phyloP scores from a whole-genome alignment of 2,797 vertebrate species.

The Morelia viridis region DNA sequence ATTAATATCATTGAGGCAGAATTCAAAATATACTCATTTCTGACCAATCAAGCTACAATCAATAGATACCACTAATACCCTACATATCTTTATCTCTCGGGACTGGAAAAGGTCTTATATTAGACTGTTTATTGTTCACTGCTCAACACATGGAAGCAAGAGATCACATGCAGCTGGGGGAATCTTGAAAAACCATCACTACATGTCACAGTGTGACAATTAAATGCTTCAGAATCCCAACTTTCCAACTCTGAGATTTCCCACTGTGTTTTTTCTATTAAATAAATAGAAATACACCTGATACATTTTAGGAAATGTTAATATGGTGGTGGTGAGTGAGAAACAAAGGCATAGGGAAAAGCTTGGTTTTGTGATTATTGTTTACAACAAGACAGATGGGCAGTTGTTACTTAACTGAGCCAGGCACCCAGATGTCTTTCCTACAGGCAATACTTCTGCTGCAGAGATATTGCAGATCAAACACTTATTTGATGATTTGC shows the following conservation, averaged over 20 bases:
- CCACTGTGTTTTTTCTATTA: neutral
- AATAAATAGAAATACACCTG: neutral
- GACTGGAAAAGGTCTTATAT: constrained; percentile 63
- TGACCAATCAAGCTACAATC: constrained; percentile 54
- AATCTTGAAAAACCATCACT: constrained; percentile 1
- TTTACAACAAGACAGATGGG: neutral
- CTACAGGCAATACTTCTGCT: neutral
- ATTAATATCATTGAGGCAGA: constrained; percentile 56
- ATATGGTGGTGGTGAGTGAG: neutral
- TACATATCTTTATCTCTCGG: constrained; percentile 47
- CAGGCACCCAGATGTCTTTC: neutral
- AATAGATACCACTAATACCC: constrained; percentile 28
- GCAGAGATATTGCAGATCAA: neutral
- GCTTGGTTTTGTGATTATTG: neutral
- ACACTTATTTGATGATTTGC: neutral
- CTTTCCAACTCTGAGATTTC: constrained; percentile 32
- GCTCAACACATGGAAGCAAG: constrained; percentile 39
- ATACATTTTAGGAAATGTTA: neutral
- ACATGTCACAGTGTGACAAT: constrained; percentile 27
- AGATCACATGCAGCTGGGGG: constrained; percentile 41
- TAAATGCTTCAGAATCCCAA: constrained; percentile 38
- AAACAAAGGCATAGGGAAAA: neutral
- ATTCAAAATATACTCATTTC: constrained; percentile 58
- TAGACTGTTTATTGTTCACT: constrained; percentile 59
- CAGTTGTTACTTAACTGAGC: neutral